A percentile compares a stretch with the other conserved stretches of the same genome.
These are phyloP conservation scores for Eclectus roratus DNA, from an alignment of 2,113 vertebrate genomes.

Conservation along the genomic window DNA sequence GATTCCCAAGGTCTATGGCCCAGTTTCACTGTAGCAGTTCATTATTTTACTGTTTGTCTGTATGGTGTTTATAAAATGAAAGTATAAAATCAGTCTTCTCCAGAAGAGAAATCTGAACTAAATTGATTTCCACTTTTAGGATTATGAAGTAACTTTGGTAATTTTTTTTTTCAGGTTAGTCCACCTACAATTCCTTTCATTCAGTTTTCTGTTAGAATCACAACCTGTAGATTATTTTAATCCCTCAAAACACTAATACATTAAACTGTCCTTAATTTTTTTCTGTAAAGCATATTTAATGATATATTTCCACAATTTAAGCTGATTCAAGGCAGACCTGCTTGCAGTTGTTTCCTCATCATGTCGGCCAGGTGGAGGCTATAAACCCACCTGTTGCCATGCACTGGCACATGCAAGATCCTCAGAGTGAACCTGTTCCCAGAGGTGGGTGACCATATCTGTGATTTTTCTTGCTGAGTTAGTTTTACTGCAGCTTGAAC, in stretches of 20 bases:
- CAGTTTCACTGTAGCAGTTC: not conserved
- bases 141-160: not conserved
- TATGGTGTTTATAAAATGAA: not conserved
- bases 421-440: not conserved
- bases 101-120: not conserved
- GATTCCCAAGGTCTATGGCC: not conserved
- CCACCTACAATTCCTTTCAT: not conserved
- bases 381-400: not conserved
- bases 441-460: not conserved
- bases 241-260: not conserved
- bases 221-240: not conserved
- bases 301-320: not conserved
- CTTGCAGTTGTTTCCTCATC: not conserved
- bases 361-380: not conserved
- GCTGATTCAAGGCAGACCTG: not conserved
- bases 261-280: not conserved
- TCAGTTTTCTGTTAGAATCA: not conserved
- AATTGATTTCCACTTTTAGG: not conserved
- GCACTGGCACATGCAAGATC: not conserved
- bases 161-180: not conserved
- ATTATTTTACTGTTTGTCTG: not conserved
- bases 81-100: not conserved
- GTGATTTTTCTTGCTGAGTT: not conserved
- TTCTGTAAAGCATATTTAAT: not conserved
- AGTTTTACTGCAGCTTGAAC: not conserved